phyloP scores from a whole-genome alignment of 2,797 vertebrate genomes.

The Synaphobranchus kaupii region DNA sequence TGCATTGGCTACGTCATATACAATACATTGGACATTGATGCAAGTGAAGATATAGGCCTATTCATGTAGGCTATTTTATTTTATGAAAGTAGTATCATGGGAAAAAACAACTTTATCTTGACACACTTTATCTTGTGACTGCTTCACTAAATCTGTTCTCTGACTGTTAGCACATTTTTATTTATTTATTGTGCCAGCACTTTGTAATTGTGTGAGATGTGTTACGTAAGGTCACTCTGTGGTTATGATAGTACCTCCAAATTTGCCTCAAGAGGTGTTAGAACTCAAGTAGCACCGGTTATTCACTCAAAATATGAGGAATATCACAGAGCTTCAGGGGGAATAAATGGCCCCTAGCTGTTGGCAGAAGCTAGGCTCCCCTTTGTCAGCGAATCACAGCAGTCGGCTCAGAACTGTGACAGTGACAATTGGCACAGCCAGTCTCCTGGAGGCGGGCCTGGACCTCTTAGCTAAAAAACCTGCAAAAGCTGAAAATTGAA shows the following conservation, averaged over 20 bases:
- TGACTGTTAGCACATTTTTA: neutral
- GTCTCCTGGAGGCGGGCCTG: constrained; percentile 1
- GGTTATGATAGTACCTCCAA: neutral
- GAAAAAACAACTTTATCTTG: neutral
- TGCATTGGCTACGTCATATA: no score
- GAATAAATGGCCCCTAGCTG: neutral
- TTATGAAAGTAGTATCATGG: neutral
- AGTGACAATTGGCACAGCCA: neutral
- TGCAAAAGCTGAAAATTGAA: constrained; percentile 18
- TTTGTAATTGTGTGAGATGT: neutral
- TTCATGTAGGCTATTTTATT: no score
- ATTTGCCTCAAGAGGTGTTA: neutral
- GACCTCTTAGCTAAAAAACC: constrained; percentile 2
- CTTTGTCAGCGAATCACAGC: neutral
- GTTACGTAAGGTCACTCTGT: neutral
- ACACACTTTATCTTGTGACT: neutral
- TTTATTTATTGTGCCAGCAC: neutral
- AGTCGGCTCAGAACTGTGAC: neutral
- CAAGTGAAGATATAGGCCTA: no score
- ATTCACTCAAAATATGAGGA: neutral
- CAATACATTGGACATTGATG: no score
- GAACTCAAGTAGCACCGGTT: neutral
- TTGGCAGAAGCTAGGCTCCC: neutral
- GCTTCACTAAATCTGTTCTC: neutral
- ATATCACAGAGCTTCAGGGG: neutral